Evolutionary conservation across 2,113 vertebrate genomes (phyloP).

Genomic region (Mellivora capensis): DNA sequence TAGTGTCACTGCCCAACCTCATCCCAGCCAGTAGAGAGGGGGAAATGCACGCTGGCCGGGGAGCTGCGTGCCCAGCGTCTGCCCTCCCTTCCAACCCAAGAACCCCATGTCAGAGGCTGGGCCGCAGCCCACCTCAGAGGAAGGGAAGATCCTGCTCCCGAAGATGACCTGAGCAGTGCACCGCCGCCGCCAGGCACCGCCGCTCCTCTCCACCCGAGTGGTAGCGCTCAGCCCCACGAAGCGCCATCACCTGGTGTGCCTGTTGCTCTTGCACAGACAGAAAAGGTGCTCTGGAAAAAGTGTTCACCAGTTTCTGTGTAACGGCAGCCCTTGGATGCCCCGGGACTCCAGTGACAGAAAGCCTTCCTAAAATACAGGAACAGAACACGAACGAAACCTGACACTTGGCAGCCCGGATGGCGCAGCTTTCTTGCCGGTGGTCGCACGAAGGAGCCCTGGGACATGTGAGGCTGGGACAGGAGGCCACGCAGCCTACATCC

Average conservation of each 20-base stretch:
- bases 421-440: neutral
- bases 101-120: neutral
- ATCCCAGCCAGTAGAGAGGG: accelerated
- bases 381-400: neutral
- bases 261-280: neutral
- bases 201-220: accelerated
- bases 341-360: neutral
- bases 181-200: accelerated
- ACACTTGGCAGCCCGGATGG: too few species aligned
- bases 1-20: too few species aligned
- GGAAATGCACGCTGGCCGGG: accelerated
- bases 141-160: neutral
- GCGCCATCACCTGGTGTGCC: neutral
- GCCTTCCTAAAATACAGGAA: neutral
- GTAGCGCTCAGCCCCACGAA: neutral
- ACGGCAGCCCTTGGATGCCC: neutral
- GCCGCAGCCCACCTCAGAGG: neutral
- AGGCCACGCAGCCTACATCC: neutral
- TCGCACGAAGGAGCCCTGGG: neutral
- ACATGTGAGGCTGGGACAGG: neutral
- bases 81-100: neutral
- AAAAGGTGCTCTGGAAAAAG: neutral
- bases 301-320: neutral
- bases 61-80: neutral
- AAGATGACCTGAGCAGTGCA: neutral